Evolutionary conservation across 2,113 vertebrate genomes (phyloP), one percentile per base, ranked within the genome.

Genomic region (Girardinichthys multiradiatus): DNA sequence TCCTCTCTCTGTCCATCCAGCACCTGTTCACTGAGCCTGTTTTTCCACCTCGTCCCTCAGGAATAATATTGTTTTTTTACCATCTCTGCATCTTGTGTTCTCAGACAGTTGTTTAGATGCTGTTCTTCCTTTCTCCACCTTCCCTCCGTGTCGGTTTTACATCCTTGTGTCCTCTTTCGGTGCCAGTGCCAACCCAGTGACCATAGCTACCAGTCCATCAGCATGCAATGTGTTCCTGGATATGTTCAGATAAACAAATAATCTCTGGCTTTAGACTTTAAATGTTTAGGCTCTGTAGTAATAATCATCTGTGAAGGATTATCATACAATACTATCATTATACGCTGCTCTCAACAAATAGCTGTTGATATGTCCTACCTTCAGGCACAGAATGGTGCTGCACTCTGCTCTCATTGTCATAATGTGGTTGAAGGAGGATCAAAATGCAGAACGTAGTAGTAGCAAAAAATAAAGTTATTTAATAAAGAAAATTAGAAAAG

Each of bases 1-100:
- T 83, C 68, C 14, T 9, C 63, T 2, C n/a, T 85, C 80, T 26
- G 37, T 84, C 76, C 48, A 80, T 85, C 72, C 84, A 72, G 64
- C 82, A 86, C 82, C 84, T 86, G 82, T 69, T 81, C 81, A 4
- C 0, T 45, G 15, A 45, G 42, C 4, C 42, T 45, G 42, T 58
- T 60, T 67, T 72, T 61, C 69, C 67, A 17, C 58, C 64, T 28
- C 68, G 37, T 63, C 70, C 58, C 54, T 2, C 62, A 15, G 39
- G 64, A 77, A 62, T 45, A 26, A 61, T 35, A 60, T 77, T 69
- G 45, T 39, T 58, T 77, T 67, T 31, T 57, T 28, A n/a, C 30
- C 13, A 2, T 76, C 48, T 62, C 14, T 77, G 58, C 26, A 64
- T 42, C 27, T 13, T 59, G 29, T 67, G 64, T 68, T 63, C 30